Base-by-base conservation (phyloP, 1,140 invertebrate species). In the Nebria ingens region DNA sequence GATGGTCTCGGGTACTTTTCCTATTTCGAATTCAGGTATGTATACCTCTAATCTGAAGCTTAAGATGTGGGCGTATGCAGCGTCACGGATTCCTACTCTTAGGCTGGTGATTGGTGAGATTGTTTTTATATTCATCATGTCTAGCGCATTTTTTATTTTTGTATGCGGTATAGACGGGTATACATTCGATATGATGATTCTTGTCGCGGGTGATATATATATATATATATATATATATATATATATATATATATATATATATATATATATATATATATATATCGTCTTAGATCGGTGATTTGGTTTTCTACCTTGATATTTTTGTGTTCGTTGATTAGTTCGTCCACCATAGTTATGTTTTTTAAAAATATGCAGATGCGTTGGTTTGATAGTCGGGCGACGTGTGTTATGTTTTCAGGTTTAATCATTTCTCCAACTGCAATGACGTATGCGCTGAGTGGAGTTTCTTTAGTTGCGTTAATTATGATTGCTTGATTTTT, bases 281-380 rank as follows among this genome's bases (percentile, higher is more conserved):
- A n/a, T n/a, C n/a, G n/a, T n/a, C n/a, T n/a, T n/a, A n/a, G n/a
- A n/a, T n/a, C n/a, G n/a, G n/a, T n/a, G n/a, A n/a, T 19, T 15
- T 49, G 12, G 21, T 56, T 52, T 1, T 53, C 21, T 2, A 59
- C 51, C 12, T 12, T 53, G 13, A 59, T 56, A 4, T 11, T n/a
- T 21, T 61, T 56, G 38, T 51, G 40, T 38, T 34, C 38, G 13
- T 21, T 23, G 3, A 55, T 54, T 1, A 61, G 52, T 3, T 61
- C 50, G n/a, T 61, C 59, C 1, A 56, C 57, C 2, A 57, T 23
- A 9, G 22, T 20, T 55, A 55, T 56, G 19, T 2, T 53, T 15
- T 52, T 20, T n/a, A 61, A 15, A 45, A 54, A 61, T 22, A 61
- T 57, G 51, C 59, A 61, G 2, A 61, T 49, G 52, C 54, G 50